Base-by-base conservation (phyloP, 2,113 vertebrate genomes). In the Siniperca knerii region DNA sequence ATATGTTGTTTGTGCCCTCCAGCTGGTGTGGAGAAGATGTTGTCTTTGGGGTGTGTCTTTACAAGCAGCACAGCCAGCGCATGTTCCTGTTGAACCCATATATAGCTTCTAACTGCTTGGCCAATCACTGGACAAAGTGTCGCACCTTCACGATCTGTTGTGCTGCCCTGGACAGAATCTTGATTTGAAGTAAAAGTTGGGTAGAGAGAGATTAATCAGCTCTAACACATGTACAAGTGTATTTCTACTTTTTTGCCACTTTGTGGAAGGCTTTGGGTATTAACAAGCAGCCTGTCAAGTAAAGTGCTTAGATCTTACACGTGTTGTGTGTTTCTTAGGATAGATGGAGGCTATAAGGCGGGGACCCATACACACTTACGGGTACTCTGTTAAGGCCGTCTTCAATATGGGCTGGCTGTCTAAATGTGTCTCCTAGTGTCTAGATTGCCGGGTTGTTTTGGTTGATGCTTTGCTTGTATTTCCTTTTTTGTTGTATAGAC, bases 381-480 rank as follows among this genome's bases (percentile, higher is more conserved):
- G 50, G 48, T 62, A 15, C 61, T 65, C 48, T 52, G n/a, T 77
- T 77, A 60, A 37, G 44, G 0, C 20, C 6, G 10, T 60, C 40
- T 33, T 76, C 52, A 42, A 4, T 15, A 23, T 64, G 57, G 46
- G 9, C 83, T 64, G 33, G 58, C 76, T 58, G 52, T 75, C 50
- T 89, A 52, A 71, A 57, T 50, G 50, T 1, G 60, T 82, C 76
- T 72, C n/a, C 42, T 52, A 20, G 50, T 20, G 6, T 67, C 16
- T 67, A 29, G 29, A 68, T 65, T 29, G 29, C 37, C 52, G 23
- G 10, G 2, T 65, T 83, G 67, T 83, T 81, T 70, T 52, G 37
- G 58, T 73, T 62, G 60, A 85, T 76, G 80, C 82, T 76, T n/a
- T 52, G 35, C 62, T 80, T 75, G 55, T 81, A 44, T 79, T 78